phyloP scores from a whole-genome alignment of 2,113 vertebrate species.

The Mastomys coucha region DNA sequence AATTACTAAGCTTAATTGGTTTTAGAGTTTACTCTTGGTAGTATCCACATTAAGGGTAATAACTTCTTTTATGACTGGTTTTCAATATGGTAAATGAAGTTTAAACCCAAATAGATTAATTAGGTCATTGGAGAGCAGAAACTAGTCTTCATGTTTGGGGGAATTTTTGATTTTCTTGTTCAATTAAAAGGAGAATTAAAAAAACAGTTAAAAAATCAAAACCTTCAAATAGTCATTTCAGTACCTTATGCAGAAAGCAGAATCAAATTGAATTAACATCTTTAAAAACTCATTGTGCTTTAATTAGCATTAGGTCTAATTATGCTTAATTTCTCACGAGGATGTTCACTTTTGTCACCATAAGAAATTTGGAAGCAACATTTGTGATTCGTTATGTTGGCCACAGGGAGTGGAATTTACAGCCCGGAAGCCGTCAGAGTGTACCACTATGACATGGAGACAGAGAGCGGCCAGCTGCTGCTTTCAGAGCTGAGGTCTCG shows the following conservation, averaged over 20 bases:
- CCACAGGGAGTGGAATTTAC: slow-evolving; percentile 79
- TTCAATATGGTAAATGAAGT: background rate
- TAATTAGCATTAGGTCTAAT: background rate
- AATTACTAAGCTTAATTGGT: background rate
- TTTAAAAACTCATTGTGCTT: slow-evolving; percentile 1
- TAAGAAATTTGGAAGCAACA: background rate
- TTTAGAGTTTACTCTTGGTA: background rate
- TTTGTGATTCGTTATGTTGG: background rate
- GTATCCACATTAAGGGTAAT: background rate
- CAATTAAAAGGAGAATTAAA: background rate
- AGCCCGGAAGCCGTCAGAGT: background rate
- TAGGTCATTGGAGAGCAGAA: background rate
- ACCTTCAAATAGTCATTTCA: background rate
- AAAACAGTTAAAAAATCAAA: too few species aligned
- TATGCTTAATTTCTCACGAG: background rate
- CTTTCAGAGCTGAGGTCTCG: slow-evolving; percentile 56
- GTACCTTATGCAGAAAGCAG: background rate
- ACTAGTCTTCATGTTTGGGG: background rate
- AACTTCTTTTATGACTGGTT: background rate
- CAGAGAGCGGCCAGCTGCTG: slow-evolving; percentile 74
- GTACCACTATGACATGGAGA: slow-evolving; percentile 81
- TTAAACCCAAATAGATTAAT: slow-evolving; percentile 1
- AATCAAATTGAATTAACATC: background rate
- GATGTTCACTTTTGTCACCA: background rate
- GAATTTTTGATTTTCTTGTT: background rate